phyloP scores from a whole-genome alignment of 2,888 invertebrate species.

The Glaucopsyche alexis region DNA sequence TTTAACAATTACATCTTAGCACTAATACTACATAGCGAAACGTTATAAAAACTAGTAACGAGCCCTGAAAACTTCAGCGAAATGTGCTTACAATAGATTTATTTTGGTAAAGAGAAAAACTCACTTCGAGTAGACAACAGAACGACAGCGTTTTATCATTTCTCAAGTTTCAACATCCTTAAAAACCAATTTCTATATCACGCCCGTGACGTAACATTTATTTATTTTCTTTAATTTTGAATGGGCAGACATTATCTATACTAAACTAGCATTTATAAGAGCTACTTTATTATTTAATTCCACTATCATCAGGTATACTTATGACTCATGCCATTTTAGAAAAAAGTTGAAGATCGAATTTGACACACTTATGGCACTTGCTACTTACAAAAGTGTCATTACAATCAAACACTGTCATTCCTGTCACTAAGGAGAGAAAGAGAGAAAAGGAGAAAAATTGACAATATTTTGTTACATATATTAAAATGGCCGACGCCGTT shows the following conservation, averaged over 20 bases:
- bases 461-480: slow-evolving; percentile 7
- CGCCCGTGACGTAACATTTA: neutral
- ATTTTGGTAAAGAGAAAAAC: slow-evolving; percentile 17
- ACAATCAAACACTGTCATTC: slow-evolving; percentile 24
- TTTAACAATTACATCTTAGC: slow-evolving; percentile 38
- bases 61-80: slow-evolving; percentile 58
- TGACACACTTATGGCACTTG: slow-evolving; percentile 28
- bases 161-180: slow-evolving; percentile 2
- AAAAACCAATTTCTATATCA: neutral
- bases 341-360: slow-evolving; percentile 18
- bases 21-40: slow-evolving; percentile 60
- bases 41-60: slow-evolving; percentile 68
- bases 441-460: slow-evolving; percentile 17
- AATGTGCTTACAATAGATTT: slow-evolving; percentile 43
- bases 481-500: slow-evolving; percentile 1
- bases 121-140: slow-evolving; percentile 29
- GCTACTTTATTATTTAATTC: slow-evolving; percentile 28
- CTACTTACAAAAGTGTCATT: slow-evolving; percentile 25
- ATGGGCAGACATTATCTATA: slow-evolving; percentile 7
- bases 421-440: slow-evolving; percentile 17
- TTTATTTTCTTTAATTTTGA: neutral
- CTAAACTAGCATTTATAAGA: slow-evolving; percentile 29
- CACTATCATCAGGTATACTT: neutral
- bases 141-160: slow-evolving; percentile 33
- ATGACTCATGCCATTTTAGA: slow-evolving; percentile 10